These are phyloP conservation scores for Mus spicilegus DNA, from an alignment of 2,113 vertebrate genomes.

Conservation along the genomic window DNA sequence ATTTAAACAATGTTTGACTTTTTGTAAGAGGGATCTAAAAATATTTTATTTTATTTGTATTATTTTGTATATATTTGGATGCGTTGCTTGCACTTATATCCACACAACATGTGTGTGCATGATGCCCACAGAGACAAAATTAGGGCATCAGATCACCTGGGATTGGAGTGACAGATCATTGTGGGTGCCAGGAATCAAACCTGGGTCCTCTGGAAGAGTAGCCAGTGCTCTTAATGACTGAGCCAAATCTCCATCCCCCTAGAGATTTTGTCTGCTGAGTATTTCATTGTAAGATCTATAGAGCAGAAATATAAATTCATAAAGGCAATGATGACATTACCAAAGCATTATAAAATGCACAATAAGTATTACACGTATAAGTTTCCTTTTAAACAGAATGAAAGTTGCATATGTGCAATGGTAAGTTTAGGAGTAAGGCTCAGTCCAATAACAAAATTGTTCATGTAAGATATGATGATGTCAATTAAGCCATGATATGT, in stretches of 20 bases:
- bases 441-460: neutral
- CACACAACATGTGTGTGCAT: neutral
- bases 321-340: neutral
- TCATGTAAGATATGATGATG: conserved; percentile 1
- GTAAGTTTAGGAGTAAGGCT: neutral
- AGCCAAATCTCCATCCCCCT: neutral
- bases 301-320: neutral
- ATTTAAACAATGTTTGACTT: conserved; percentile 28
- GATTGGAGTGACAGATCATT: neutral
- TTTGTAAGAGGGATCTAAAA: neutral
- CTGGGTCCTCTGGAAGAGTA: neutral
- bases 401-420: neutral
- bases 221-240: neutral
- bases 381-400: conserved; percentile 32
- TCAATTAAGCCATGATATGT: conserved; percentile 7
- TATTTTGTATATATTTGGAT: neutral
- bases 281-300: neutral
- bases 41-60: no score
- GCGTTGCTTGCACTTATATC: neutral
- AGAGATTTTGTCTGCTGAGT: neutral
- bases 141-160: no score
- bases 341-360: neutral
- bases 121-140: neutral
- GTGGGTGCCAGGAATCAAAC: neutral
- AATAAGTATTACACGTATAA: neutral